phyloP scores from a whole-genome alignment of 2,797 vertebrate species.

The Harpagifer antarcticus region DNA sequence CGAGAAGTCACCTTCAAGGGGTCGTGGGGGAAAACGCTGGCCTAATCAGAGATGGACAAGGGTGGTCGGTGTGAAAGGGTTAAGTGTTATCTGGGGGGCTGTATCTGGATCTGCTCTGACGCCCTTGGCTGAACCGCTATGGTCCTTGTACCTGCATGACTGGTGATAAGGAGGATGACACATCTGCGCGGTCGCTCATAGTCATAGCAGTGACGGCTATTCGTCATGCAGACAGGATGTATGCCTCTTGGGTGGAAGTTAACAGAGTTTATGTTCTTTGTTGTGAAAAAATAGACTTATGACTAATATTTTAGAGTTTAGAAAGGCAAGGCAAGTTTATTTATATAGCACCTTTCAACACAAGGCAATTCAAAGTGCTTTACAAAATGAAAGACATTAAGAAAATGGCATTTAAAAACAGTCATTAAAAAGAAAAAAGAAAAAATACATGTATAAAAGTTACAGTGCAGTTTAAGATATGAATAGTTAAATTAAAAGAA shows the following conservation, averaged over 20 bases:
- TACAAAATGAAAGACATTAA: too few relatives aligned
- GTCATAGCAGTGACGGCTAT: constrained; percentile 53
- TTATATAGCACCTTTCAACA: too few relatives aligned
- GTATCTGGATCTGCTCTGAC: constrained; percentile 74
- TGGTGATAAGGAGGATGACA: constrained; percentile 74
- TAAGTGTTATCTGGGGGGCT: constrained; percentile 73
- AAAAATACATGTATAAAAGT: too few relatives aligned
- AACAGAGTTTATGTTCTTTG: neutral
- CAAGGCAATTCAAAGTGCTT: too few relatives aligned
- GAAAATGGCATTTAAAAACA: too few relatives aligned
- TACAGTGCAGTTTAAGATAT: too few relatives aligned
- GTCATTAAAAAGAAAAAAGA: too few relatives aligned
- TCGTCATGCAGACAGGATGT: constrained; percentile 38
- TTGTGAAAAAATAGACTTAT: too few relatives aligned
- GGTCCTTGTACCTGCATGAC: constrained; percentile 73
- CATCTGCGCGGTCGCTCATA: constrained; percentile 59
- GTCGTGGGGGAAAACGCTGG: constrained; percentile 58
- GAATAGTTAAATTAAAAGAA: too few relatives aligned
- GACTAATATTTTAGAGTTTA: neutral
- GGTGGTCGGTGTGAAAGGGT: constrained; percentile 51
- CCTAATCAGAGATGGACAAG: constrained; percentile 57
- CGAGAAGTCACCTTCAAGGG: constrained; percentile 45
- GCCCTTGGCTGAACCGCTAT: constrained; percentile 71
- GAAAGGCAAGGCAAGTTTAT: neutral
- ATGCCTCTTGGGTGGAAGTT: constrained; percentile 20